A percentile compares a stretch with the other conserved stretches of the same genome.
Conservation (phyloP, 2,888 invertebrate genomes). For the Carcina quercana region DNA sequence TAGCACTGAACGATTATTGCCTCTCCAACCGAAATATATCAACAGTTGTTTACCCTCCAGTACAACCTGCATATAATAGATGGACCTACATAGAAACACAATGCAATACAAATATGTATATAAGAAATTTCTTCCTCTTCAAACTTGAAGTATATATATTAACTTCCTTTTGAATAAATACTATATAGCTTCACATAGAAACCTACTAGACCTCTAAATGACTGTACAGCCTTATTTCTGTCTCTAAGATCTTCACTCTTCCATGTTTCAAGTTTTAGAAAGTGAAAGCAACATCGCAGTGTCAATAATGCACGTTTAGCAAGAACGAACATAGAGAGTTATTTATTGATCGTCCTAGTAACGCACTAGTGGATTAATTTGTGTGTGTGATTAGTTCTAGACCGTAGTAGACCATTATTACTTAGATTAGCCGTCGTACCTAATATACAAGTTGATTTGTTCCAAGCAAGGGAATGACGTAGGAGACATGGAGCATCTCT, state of each 20-base stretch:
- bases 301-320: constrained; percentile 58
- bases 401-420: constrained; percentile 31
- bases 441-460: constrained; percentile 29
- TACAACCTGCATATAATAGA: too few species aligned
- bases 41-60: too few species aligned
- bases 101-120: too few species aligned
- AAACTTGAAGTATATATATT: constrained; percentile 10
- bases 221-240: constrained; percentile 42
- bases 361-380: constrained; percentile 54
- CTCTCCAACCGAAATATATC: constrained; percentile 12
- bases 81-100: too few species aligned
- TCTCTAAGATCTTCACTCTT: constrained; percentile 66
- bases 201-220: constrained; percentile 41
- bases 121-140: too few species aligned
- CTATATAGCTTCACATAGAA: background rate
- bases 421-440: constrained; percentile 25
- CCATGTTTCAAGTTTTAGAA: constrained; percentile 63
- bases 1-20: constrained; percentile 36
- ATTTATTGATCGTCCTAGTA: constrained; percentile 44
- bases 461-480: constrained; percentile 56
- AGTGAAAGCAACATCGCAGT: constrained; percentile 29
- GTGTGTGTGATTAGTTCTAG: constrained; percentile 53
- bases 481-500: constrained; percentile 10
- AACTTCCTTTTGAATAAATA: constrained; percentile 9
- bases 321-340: constrained; percentile 40